phyloP scores from a whole-genome alignment of 2,797 vertebrate species.

The Amazonetta brasiliensis region DNA sequence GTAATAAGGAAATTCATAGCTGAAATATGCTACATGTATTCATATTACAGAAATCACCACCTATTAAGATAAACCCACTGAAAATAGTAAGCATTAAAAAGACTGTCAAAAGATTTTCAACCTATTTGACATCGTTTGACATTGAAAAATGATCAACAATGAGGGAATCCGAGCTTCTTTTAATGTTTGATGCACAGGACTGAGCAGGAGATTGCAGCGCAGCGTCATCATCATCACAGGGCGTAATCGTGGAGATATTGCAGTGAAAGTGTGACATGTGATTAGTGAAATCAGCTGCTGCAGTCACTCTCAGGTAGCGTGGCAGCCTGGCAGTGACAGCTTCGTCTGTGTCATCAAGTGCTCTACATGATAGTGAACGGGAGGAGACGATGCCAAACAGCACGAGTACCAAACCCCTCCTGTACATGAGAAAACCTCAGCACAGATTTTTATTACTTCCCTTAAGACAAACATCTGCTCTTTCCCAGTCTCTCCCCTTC shows the following conservation, averaged over 20 bases:
- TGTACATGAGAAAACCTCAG: not conserved
- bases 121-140: not conserved
- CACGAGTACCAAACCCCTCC: not conserved
- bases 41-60: not conserved
- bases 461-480: not conserved
- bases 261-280: not conserved
- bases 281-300: not conserved
- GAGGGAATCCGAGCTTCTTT: not conserved
- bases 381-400: not conserved
- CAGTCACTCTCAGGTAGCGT: accelerated
- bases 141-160: not conserved
- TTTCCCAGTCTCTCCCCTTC: not conserved
- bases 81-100: not conserved
- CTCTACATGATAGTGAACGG: not conserved
- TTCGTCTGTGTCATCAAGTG: not conserved
- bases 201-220: not conserved
- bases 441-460: not conserved
- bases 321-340: not conserved
- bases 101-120: not conserved
- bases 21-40: not conserved
- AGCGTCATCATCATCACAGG: accelerated
- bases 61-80: not conserved
- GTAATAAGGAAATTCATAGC: not conserved
- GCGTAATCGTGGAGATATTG: not conserved
- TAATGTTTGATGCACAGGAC: not conserved